Base-by-base conservation (phyloP, 2,113 vertebrate genomes). In the Corydoras sp. region DNA sequence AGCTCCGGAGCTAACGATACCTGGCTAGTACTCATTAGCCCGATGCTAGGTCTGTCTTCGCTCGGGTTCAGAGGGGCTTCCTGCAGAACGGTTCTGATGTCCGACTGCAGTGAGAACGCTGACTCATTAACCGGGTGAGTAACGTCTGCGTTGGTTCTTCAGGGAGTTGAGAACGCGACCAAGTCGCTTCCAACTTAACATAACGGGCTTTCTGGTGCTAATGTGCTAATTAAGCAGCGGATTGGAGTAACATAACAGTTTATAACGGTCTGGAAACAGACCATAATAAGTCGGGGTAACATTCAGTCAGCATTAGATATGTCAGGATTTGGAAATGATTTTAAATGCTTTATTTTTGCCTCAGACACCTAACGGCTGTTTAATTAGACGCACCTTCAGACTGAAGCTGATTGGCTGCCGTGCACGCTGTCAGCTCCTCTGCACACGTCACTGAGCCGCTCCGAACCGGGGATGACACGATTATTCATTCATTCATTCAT, bases 111-210 rank as follows among this genome's bases (percentile, higher is more conserved):
- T 29, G 55, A 58, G 31, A 3, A 71, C 30, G 43, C 54, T 65
- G 72, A 69, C 32, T 64, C 5, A 70, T 65, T 13, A 48, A 4
- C 11, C 31, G n/a, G 84, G 84, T 88, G 72, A 86, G 84, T 85
- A 79, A 51, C n/a, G 14, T 3, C 2, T 49, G 68, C 55, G 8
- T 12, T 64, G 35, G 1, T 43, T 67, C 64, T 49, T 1, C 32
- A 43, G 4, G 0, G 10, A 24, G 11, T 1, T 14, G 15, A 62
- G n/a, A 4, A 62, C n/a, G 10, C 13, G 30, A 4, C 6, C 14
- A 14, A n/a, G 54, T 3, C 13, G 12, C 51, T 6, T 53, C 13
- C 9, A 53, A 14, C 18, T 15, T 8, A 13, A 63, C 60, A 32
- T 62, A 14, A 55, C 14, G 15, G 15, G 7, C 10, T 11, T 60